These are phyloP conservation scores for Drosophila neotestacea DNA, from an alignment of 2,888 invertebrate species.

Conservation along the genomic window DNA sequence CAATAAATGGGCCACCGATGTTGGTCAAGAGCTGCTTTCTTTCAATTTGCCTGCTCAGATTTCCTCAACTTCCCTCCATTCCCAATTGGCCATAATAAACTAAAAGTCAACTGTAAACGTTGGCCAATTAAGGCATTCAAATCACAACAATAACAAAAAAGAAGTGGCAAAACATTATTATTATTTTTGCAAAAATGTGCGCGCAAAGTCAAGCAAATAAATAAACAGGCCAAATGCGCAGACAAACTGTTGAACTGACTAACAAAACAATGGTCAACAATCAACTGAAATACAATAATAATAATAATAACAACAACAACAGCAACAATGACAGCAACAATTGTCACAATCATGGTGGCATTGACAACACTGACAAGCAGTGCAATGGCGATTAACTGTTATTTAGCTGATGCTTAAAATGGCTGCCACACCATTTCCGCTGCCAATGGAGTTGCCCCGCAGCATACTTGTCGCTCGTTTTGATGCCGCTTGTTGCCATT, in stretches of 20 bases:
- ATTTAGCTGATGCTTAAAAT: conserved; percentile 77
- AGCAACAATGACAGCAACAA: conserved; percentile 18
- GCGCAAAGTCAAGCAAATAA: conserved; percentile 60
- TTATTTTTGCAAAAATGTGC: conserved; percentile 33
- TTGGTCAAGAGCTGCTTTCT: conserved; percentile 18
- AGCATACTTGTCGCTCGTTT: conserved; percentile 4
- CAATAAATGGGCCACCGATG: conserved; percentile 6
- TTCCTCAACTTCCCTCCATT: background rate
- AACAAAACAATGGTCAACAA: conserved; percentile 63
- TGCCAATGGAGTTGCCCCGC: conserved; percentile 2
- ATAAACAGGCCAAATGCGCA: conserved; percentile 47
- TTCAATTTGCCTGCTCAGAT: conserved; percentile 7
- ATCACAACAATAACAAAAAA: conserved; percentile 45
- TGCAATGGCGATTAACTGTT: conserved; percentile 78
- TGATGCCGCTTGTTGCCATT: conserved; percentile 5
- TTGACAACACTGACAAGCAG: conserved; percentile 51
- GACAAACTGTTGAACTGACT: conserved; percentile 41
- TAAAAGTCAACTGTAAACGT: conserved; percentile 23
- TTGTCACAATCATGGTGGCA: conserved; percentile 27
- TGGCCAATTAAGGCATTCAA: conserved; percentile 66
- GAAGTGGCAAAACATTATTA: conserved; percentile 34
- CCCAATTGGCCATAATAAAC: conserved; percentile 7
- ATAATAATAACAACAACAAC: conserved; percentile 18
- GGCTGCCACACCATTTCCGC: conserved; percentile 55
- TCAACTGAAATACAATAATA: conserved; percentile 37